Evolutionary conservation across 2,797 vertebrate genomes (phyloP), one percentile per base, ranked within the genome.

Genomic region (Esox masquinongy): DNA sequence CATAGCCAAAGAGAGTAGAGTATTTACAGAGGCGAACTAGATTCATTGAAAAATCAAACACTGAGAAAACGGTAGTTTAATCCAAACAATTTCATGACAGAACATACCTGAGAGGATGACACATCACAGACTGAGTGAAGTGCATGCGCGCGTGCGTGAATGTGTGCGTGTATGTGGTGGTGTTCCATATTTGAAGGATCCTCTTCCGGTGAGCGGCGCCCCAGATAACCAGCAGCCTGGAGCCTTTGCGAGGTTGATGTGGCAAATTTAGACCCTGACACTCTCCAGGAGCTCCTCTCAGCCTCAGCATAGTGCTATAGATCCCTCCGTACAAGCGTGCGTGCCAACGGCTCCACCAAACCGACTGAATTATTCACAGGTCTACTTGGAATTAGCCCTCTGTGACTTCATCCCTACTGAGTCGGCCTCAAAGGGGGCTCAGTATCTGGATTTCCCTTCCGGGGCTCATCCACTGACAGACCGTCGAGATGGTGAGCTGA

Each of bases 21-120:
- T 66, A 86, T 86, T 81, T 84, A 88, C 85, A 83, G 66, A 56
- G 1, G 64, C 68, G 79, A 84, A 84, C 82, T 76, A 69, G 87
- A 83, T 86, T 90, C 86, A 88, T 86, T 88, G 81, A 86, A 88
- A 84, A 85, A 53, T 83, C 77, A 83, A 86, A 86, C 67, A 59
- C 47, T 26, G 72, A 19, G 72, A 75, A 76, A 61, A 70, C 80
- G 74, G 8, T 79, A 73, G 80, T 83, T 31, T 86, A 72, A 88
- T 86, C 80, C 69, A 75, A n/a, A 53, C 75, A 67, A 29, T 68
- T 68, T 16, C 51, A 34, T 17, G 75, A 34, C 1, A 12, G 64
- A 19, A 68, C 11, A 70, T 36, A 14, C 36, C 14, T 49, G 66
- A 43, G 53, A 31, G 24, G 72, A 67, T 8, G 39, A 61, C 4